phyloP scores from a whole-genome alignment of 2,113 vertebrate species.

The Phrynocephalus versicolor region DNA sequence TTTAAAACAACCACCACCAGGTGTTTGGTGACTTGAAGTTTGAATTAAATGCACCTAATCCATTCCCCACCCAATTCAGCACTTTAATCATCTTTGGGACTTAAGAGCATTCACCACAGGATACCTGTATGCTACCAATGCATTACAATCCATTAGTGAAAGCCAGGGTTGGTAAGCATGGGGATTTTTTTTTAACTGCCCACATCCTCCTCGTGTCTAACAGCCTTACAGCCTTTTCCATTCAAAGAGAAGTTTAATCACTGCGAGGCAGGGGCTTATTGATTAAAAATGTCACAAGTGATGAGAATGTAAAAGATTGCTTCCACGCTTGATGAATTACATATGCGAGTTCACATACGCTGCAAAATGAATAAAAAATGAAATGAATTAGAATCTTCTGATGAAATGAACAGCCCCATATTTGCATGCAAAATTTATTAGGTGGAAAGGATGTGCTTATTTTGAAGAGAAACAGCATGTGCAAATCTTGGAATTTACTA shows the following conservation, averaged over 20 bases:
- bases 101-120: conserved; percentile 54
- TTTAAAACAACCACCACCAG: not conserved
- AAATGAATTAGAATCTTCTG: conserved; percentile 58
- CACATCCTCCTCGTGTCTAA: not conserved
- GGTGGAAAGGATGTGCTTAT: conserved; percentile 43
- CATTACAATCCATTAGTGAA: not conserved
- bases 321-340: conserved; percentile 64
- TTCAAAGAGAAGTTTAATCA: conserved; percentile 56
- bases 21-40: not conserved
- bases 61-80: not conserved
- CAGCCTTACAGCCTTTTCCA: conserved; percentile 47
- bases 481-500: conserved; percentile 54
- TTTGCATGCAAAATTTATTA: conserved; percentile 67
- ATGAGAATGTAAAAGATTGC: conserved; percentile 68
- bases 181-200: not conserved
- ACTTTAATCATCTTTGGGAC: not conserved
- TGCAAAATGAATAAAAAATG: conserved; percentile 62
- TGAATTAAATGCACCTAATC: not conserved
- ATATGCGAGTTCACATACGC: conserved; percentile 58
- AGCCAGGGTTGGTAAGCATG: not conserved
- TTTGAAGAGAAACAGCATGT: conserved; percentile 56
- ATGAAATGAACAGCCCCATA: conserved; percentile 54
- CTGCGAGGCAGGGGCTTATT: conserved; percentile 62
- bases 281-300: conserved; percentile 69
- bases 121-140: conserved; percentile 54